Conservation (phyloP, 2,888 invertebrate genomes). For the Panopea generosa region DNA sequence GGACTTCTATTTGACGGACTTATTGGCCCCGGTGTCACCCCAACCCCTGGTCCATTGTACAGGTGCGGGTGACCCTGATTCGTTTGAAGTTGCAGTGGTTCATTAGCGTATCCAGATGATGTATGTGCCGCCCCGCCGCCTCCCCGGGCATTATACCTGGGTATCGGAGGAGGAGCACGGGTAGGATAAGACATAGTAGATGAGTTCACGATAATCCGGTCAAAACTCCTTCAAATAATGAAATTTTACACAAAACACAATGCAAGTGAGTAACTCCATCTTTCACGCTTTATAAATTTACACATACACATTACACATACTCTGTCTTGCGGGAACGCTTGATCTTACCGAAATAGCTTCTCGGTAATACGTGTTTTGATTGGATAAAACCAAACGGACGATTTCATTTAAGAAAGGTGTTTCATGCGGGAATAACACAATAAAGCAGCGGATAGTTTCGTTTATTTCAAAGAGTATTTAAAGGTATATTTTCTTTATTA, state of each 20-base stretch:
- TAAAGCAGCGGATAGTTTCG: background rate
- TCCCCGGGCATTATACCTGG: constrained; percentile 46
- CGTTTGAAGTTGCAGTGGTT: constrained; percentile 61
- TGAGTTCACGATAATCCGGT: constrained; percentile 22
- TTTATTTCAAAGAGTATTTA: too few relatives aligned
- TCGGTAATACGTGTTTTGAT: constrained; percentile 35
- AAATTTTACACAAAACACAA: constrained; percentile 35
- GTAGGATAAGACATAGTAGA: constrained; percentile 38
- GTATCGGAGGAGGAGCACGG: constrained; percentile 58
- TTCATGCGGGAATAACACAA: constrained; percentile 15
- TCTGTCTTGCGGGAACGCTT: too few relatives aligned
- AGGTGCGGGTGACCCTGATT: constrained; percentile 37
- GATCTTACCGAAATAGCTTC: constrained; percentile 49
- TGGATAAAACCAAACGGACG: constrained; percentile 40
- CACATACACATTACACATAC: constrained; percentile 13
- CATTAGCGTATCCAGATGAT: constrained; percentile 57
- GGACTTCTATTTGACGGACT: constrained; percentile 62
- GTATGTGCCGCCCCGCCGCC: constrained; percentile 26
- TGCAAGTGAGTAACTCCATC: constrained; percentile 36
- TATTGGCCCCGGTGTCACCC: constrained; percentile 40
- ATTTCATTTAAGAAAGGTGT: constrained; percentile 35
- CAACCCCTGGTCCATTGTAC: constrained; percentile 46
- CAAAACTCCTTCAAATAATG: constrained; percentile 13
- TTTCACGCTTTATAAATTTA: constrained; percentile 44
- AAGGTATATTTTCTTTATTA: too few relatives aligned